Conservation (phyloP, 2,797 vertebrate species). For the Malurus leucopterus region DNA sequence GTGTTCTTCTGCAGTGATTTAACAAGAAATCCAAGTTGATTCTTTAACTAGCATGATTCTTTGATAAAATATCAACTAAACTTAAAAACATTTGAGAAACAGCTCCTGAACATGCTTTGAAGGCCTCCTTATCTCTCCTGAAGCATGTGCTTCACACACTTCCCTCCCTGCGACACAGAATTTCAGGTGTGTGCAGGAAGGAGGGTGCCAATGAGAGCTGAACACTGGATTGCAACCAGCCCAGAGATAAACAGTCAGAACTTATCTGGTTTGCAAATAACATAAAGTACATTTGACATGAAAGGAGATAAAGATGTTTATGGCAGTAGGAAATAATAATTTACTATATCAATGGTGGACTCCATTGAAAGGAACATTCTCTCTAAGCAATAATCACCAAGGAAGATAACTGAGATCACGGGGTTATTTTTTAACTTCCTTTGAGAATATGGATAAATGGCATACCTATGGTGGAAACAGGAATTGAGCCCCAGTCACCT, state of each 20-base stretch:
- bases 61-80: neutral
- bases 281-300: neutral
- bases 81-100: neutral
- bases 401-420: neutral
- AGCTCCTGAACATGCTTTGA: neutral
- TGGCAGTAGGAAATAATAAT: neutral
- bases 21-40: neutral
- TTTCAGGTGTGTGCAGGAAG: neutral
- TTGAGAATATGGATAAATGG: neutral
- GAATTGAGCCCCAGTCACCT: neutral
- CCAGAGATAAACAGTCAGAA: neutral
- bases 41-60: neutral
- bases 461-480: neutral
- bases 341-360: neutral
- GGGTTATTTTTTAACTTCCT: neutral
- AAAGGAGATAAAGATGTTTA: neutral
- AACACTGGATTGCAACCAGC: neutral
- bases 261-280: neutral
- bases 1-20: neutral
- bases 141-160: rapidly evolving
- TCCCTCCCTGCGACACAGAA: rapidly evolving
- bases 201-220: neutral
- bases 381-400: neutral
- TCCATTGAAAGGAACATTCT: neutral
- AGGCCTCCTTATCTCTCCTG: neutral